Evolutionary conservation across 2,113 vertebrate genomes (phyloP).

Genomic region (Syrmaticus mikado): DNA sequence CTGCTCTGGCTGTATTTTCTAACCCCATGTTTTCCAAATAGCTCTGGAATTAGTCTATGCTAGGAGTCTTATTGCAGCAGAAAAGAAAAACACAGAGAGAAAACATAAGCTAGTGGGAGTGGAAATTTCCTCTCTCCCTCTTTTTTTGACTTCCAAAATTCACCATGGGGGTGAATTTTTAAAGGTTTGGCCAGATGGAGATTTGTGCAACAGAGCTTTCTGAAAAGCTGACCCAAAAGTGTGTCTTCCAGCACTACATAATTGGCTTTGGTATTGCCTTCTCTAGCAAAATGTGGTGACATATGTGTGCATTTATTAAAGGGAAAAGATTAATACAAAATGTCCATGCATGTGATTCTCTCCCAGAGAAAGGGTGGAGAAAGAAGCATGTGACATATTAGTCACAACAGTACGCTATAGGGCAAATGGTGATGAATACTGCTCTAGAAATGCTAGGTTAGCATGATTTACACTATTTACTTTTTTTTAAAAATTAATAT

Average conservation of each 20-base stretch:
- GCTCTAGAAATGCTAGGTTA: neutral
- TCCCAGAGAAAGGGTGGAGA: neutral
- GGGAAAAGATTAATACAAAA: neutral
- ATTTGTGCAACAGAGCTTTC: neutral
- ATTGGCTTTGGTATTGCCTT: neutral
- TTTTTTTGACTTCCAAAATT: neutral
- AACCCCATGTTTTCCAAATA: neutral
- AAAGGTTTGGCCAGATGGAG: conserved; percentile 16
- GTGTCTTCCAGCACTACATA: neutral
- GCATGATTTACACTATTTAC: neutral
- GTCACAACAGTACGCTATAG: neutral
- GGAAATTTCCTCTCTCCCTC: neutral
- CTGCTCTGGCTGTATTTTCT: neutral
- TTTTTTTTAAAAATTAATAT: neutral
- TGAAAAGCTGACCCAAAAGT: neutral
- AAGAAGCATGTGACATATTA: conserved; percentile 9
- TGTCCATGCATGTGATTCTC: neutral
- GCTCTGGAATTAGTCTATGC: neutral
- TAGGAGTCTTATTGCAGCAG: neutral
- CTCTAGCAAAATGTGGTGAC: neutral
- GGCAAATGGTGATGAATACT: conserved; percentile 17
- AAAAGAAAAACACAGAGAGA: neutral
- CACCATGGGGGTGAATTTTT: neutral
- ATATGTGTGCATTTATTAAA: neutral
- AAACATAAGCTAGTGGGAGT: conserved; percentile 1